A percentile compares a stretch with the other conserved stretches of the same genome.
phyloP scores from a whole-genome alignment of 2,888 invertebrate genomes.

The Rhingia campestris region DNA sequence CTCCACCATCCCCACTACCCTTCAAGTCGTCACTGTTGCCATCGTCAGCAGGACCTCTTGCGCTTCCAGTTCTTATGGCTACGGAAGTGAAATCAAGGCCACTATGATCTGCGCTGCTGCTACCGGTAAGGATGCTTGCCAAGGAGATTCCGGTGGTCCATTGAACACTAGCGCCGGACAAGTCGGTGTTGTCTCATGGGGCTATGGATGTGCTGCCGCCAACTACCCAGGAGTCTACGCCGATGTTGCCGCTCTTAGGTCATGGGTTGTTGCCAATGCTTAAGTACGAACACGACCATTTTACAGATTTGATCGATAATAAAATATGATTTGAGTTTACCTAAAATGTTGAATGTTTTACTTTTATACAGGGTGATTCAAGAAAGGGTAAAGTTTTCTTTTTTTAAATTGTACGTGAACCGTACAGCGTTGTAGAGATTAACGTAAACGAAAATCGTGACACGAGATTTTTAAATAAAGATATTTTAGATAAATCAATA shows the following conservation, averaged over 20 bases:
- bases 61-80: constrained; percentile 80
- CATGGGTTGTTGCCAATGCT: constrained; percentile 64
- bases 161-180: constrained; percentile 76
- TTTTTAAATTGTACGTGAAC: too few species aligned
- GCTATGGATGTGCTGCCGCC: constrained; percentile 76
- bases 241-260: constrained; percentile 72
- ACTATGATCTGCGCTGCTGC: constrained; percentile 78
- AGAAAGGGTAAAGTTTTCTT: too few species aligned
- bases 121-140: constrained; percentile 77
- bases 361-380: too few species aligned
- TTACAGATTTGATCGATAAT: too few species aligned
- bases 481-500: too few species aligned
- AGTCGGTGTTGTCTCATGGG: constrained; percentile 80
- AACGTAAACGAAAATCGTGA: too few species aligned
- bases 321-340: too few species aligned
- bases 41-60: constrained; percentile 82
- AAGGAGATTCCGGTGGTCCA: constrained; percentile 80
- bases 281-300: neutral
- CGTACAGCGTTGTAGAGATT: too few species aligned
- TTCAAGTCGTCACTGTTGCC: constrained; percentile 82
- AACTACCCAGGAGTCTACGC: constrained; percentile 79
- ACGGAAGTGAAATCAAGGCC: constrained; percentile 72
- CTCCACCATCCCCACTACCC: constrained; percentile 78
- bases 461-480: too few species aligned
- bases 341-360: too few species aligned